These are phyloP conservation scores for Clarias pachynema DNA, from an alignment of 2,797 vertebrate species.

Conservation along the genomic window DNA sequence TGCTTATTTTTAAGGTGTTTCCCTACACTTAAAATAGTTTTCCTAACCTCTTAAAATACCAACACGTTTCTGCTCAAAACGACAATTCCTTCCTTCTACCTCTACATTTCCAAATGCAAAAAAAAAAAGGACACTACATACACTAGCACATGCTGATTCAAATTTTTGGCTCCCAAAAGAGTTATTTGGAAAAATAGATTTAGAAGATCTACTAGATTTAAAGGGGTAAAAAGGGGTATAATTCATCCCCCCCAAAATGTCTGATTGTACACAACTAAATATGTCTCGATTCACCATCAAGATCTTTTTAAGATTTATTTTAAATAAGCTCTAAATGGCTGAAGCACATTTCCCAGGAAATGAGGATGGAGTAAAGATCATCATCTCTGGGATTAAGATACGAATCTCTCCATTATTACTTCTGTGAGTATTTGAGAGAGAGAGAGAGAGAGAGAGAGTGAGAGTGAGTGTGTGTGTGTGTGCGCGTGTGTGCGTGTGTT, in stretches of 20 bases:
- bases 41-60: too few relatives aligned
- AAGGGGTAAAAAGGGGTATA: background rate
- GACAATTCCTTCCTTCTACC: too few relatives aligned
- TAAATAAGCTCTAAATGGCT: slow-evolving; percentile 27
- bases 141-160: background rate
- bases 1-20: too few relatives aligned
- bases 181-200: background rate
- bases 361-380: slow-evolving; percentile 40
- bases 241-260: background rate
- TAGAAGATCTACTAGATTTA: background rate
- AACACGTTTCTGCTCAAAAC: too few relatives aligned
- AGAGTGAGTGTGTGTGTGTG: background rate
- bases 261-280: slow-evolving; percentile 3
- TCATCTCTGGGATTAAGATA: slow-evolving; percentile 52
- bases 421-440: slow-evolving; percentile 12
- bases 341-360: slow-evolving; percentile 41
- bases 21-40: too few relatives aligned
- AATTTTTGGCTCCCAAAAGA: background rate
- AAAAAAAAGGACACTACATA: too few relatives aligned
- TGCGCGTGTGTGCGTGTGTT: background rate
- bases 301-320: background rate
- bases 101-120: too few relatives aligned
- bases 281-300: background rate
- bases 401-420: slow-evolving; percentile 47
- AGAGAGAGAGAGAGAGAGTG: background rate